Base-by-base conservation (phyloP, 2,113 vertebrate species). In the Chinchilla lanigera region DNA sequence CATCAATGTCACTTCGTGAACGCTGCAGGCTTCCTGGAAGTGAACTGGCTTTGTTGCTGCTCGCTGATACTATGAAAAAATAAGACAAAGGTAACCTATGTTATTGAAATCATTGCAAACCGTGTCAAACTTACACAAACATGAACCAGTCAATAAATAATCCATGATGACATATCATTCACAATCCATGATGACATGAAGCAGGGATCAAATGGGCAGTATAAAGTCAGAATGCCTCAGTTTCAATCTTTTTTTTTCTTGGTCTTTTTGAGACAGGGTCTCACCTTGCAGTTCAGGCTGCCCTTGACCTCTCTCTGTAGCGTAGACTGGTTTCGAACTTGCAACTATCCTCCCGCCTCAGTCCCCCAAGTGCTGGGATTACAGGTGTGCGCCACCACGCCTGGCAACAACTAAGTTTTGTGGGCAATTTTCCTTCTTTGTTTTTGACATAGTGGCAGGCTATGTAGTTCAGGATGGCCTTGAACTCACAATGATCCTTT, bases 1-100 rank as follows among this genome's bases (percentile, higher is more conserved):
- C 99, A 1, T 99, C 99, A 2, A 99, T 99, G 95, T 99, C 99
- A 0, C 99, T 99, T 93, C 99, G 99, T 80, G 99, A 99, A 22
- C 99, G 99, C 97, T 99, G 99, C 97, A 99, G 98, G 84, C 99
- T 98, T 84, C 99, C 99, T 0, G 99, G 98, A 28, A 99, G 98
- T 44, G 99, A 96, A 60, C 98, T 97, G 3, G 98, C 96, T 98
- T 99, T 99, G 97, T 98, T 98, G 97, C 98, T 97, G 83, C 98
- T 50, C 50, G 97, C 98, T 22, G 99, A 98, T 94, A 99, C 99
- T 99, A 98, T 69, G 10, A 65, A 95, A 94, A 97, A 85, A 86
- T 80, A 69, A 17, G 95, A 19, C 56, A 84, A 26, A 80, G 28
- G 41, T 3, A 83, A 71, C 17, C 33, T n/a, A 0, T 30, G 24